Percentiles rank a stretch among this genome's conserved stretches.
phyloP scores from a whole-genome alignment of 2,113 vertebrate genomes.

The Hystrix cristata region DNA sequence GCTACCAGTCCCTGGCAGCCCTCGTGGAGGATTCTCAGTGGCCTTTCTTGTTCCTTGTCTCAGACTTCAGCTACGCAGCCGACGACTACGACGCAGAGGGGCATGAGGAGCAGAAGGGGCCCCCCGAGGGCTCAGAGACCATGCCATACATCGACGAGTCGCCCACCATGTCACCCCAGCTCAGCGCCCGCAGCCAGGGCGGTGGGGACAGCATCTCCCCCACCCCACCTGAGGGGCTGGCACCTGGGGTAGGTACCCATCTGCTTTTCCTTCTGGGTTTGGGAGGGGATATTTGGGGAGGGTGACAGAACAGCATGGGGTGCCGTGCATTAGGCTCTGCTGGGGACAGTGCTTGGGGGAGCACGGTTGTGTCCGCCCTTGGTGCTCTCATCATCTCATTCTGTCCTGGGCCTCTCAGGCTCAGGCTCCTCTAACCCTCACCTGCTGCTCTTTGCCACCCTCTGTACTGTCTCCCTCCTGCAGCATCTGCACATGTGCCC shows the following conservation, averaged over 20 bases:
- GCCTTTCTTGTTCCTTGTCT: slow-evolving; percentile 84
- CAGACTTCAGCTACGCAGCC: slow-evolving; percentile 98
- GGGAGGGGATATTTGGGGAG: background rate
- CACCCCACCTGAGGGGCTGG: slow-evolving; percentile 91
- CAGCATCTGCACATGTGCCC: background rate
- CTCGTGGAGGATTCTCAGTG: slow-evolving; percentile 86
- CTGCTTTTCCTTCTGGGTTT: slow-evolving; percentile 34
- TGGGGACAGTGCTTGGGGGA: background rate
- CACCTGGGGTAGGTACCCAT: slow-evolving; percentile 91
- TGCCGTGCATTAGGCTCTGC: background rate
- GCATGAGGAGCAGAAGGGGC: slow-evolving; percentile 94
- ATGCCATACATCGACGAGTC: slow-evolving; percentile 99
- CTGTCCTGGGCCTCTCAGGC: background rate
- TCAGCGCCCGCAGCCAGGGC: slow-evolving; percentile 93
- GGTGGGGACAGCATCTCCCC: slow-evolving; percentile 91
- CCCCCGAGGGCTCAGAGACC: slow-evolving; percentile 96
- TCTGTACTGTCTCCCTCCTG: background rate
- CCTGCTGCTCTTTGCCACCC: slow-evolving; percentile 32
- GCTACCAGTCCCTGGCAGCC: slow-evolving; percentile 85
- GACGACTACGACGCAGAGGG: slow-evolving; percentile 97
- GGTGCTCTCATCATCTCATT: background rate
- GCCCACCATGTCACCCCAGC: slow-evolving; percentile 98
- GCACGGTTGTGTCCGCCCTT: background rate
- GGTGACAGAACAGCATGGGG: background rate
- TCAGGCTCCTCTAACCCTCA: background rate